Base-by-base conservation (phyloP, 23 tunicate genomes). In the Aplidium turbinatum region DNA sequence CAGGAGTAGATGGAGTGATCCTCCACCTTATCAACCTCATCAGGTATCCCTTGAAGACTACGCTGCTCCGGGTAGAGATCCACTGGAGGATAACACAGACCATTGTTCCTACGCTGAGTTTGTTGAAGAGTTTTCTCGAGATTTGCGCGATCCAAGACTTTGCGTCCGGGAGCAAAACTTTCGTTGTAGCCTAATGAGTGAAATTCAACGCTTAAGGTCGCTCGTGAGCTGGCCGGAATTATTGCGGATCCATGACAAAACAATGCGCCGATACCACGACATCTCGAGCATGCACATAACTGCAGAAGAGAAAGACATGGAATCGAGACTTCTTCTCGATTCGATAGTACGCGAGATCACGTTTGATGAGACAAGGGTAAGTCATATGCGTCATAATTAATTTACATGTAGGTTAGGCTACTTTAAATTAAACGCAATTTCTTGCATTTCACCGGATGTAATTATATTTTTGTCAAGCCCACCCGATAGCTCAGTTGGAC, bases 141-240 rank as follows among this genome's bases (percentile, higher is more conserved):
- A 65, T 27, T 30, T 65, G 3, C 72, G 72, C 27, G 72, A 65
- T 23, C 72, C 72, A 13, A 27, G 72, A 38, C 24, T 65, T 4
- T 65, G 72, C 23, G 27, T 65, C 2, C 72, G 72, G 29, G 72
- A 65, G 23, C 72, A 65, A 28, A 65, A 65, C 50, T 65, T 65
- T 28, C 72, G 72, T 35, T 65, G 72, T 50, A 26, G 18, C 9
- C 26, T 65, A 5, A 65, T 65, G 48, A 38, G 72, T 28, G 72
- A 65, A 30, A 65, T 65, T 48, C 72, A 65, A 29, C 50, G 72
- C 9, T 28, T 65, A 2, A 5, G 4, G 27, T 30, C 72, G 27
- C 50, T 65, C 27, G 72, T 65, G 23, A 27, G 7, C 6, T 65
- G 72, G 72, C 50, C 50, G 13, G 72, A 65, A 3, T 25, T 65